Base-by-base conservation (phyloP, 1,140 invertebrate species). In the Drosophila equinoxialis region DNA sequence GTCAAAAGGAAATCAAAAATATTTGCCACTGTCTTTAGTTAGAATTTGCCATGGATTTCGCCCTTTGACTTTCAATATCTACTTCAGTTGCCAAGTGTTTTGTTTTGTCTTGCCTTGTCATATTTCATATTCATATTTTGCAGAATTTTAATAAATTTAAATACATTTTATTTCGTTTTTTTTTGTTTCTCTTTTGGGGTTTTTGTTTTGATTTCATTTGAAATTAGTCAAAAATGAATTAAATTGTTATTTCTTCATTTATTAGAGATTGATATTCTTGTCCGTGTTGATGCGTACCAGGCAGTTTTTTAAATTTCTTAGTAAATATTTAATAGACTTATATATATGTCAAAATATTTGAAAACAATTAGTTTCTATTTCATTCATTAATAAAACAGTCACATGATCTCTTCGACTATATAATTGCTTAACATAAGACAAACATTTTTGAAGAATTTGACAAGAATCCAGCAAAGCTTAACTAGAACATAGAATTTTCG, bases 1-100 rank as follows among this genome's bases (percentile, higher is more conserved):
- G 41, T 65, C 66, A 75, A 74, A 60, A 61, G 74, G 62, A 77
- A 77, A 77, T 77, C 55, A 65, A 77, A 14, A 14, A 14, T n/a
- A 70, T 70, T 33, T 64, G 39, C 65, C 61, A 64, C 74, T 77
- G 54, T 42, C n/a, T 75, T 75, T 68, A 65, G 61, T 10, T 26
- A 23, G 51, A 7, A 37, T 10, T 51, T 48, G 45, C 6, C 7
- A 8, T 48, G 14, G 7, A 17, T 48, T 48, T 48, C 20, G 45
- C 45, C 45, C 45, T 51, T 51, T 51, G 45, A 23, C 45, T 10
- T 37, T 20, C 20, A 6, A 23, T 17, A 51, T 51, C 17, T 23
- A n/a, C 17, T 23, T 51, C 45, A 75, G 57, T 74, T 51, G 37
- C 63, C 51, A 61, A 74, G 59, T 74, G 26, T 60, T 74, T 73